Evolutionary conservation across 2,113 vertebrate genomes (phyloP), one percentile per base, ranked within the genome.

Genomic region (Lampris incognitus): DNA sequence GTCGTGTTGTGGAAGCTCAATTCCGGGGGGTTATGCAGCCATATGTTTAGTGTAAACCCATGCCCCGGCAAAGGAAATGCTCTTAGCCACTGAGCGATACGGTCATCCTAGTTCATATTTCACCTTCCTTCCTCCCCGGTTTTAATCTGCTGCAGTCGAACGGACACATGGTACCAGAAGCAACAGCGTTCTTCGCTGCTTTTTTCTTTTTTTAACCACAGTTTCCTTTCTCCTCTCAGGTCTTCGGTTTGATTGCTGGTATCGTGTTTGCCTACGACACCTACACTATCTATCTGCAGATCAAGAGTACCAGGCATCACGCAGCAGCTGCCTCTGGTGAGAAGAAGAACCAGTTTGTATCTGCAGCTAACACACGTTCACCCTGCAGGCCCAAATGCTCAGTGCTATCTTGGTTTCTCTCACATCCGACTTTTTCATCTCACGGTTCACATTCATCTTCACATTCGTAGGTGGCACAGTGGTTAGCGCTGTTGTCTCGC

Each of bases 211-310:
- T n/a, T 49, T 9, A 5, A 41, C 2, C 11, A 9, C 13, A 24
- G 41, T 9, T 6, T 39, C 38, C 39, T 56, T 8, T 59, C 75
- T 37, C 75, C 48, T 59, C 54, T 0, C 52, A 95, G 94, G 93
- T 95, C 6, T 95, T 95, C 0, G 92, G 94, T 0, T 69, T 95
- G 62, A 0, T 95, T 1, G 93, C 93, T 10, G 88, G 84, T 24
- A 41, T 94, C 46, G 40, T 95, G 68, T 95, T 92, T 74, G 87
- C 79, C 4, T 94, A 94, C 10, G 94, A 95, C 74, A 66, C 91
- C 46, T 95, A 93, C 83, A 89, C 73, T 59, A 85, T 88, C 74
- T 93, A 0, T 77, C 7, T 90, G 78, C 77, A 88, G 50, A 0
- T 94, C 75, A 60, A 87, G 82, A 74, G 68, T 61, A 63, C 8